A percentile compares a stretch with the other conserved stretches of the same genome.
Conservation (phyloP, 2,888 invertebrate genomes). For the Mantis religiosa region DNA sequence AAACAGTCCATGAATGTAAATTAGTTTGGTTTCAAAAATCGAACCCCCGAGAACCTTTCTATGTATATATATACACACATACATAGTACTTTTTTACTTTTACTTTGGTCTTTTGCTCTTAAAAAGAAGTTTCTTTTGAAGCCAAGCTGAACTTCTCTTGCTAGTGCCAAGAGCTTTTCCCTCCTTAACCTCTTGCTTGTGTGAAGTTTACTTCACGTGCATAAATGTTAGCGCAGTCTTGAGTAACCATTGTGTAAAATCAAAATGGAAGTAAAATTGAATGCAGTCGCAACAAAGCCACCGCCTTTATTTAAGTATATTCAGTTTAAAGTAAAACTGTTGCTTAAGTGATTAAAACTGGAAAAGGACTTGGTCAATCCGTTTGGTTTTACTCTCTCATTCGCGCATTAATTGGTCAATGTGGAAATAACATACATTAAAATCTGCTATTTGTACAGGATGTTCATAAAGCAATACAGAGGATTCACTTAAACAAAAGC, state of each 20-base stretch:
- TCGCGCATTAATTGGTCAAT: neutral
- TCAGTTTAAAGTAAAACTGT: neutral
- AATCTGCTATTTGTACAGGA: too few species aligned
- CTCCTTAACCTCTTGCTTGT: neutral
- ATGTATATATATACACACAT: neutral
- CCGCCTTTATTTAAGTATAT: neutral
- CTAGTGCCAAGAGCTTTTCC: neutral
- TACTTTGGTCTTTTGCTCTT: neutral
- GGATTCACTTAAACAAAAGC: too few species aligned
- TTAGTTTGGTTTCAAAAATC: slow-evolving; percentile 1
- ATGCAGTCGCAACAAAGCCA: too few species aligned
- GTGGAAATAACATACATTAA: too few species aligned
- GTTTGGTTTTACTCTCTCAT: neutral
- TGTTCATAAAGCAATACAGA: too few species aligned
- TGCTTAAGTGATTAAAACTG: neutral
- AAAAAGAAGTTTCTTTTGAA: neutral
- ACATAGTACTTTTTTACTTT: neutral
- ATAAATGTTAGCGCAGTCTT: neutral
- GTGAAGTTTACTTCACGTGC: neutral
- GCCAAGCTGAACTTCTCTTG: neutral
- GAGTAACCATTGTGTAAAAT: neutral
- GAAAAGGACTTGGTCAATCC: neutral
- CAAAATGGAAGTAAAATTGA: neutral
- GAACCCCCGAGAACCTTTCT: neutral
- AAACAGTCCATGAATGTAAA: slow-evolving; percentile 2